Percentiles rank a stretch among this genome's conserved stretches.
phyloP scores from a whole-genome alignment of 2,113 vertebrate species.

The Hassar affinis region DNA sequence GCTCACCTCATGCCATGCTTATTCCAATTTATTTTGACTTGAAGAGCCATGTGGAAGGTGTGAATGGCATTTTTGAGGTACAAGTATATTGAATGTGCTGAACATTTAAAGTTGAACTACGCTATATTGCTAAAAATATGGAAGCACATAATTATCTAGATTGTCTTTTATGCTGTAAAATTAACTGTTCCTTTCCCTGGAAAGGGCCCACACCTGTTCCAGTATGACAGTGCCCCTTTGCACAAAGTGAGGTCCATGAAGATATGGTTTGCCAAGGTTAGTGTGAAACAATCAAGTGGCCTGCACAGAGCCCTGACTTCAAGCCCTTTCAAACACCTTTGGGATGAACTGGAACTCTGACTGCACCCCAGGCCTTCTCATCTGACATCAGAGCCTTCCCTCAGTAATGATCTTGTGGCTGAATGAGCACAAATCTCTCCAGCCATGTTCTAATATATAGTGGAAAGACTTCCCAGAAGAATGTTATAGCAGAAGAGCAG shows the following conservation, averaged over 20 bases:
- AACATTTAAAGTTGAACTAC: constrained; percentile 7
- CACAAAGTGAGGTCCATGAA: neutral
- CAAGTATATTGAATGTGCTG: constrained; percentile 13
- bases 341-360: neutral
- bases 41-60: constrained; percentile 20
- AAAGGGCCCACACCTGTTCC: neutral
- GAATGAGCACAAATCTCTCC: no score
- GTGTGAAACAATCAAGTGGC: neutral
- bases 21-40: constrained; percentile 11
- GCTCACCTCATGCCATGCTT: constrained; percentile 16
- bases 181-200: neutral
- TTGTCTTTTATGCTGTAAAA: neutral
- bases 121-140: neutral
- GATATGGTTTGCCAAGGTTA: neutral
- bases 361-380: neutral
- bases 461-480: neutral
- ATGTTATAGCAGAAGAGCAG: neutral
- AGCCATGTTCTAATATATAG: neutral
- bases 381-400: neutral
- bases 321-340: neutral
- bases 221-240: neutral
- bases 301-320: neutral
- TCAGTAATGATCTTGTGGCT: neutral
- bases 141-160: neutral
- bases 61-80: constrained; percentile 2